These are phyloP conservation scores for Dasysyrphus tricinctus DNA, from an alignment of 2,888 invertebrate species.

Conservation along the genomic window DNA sequence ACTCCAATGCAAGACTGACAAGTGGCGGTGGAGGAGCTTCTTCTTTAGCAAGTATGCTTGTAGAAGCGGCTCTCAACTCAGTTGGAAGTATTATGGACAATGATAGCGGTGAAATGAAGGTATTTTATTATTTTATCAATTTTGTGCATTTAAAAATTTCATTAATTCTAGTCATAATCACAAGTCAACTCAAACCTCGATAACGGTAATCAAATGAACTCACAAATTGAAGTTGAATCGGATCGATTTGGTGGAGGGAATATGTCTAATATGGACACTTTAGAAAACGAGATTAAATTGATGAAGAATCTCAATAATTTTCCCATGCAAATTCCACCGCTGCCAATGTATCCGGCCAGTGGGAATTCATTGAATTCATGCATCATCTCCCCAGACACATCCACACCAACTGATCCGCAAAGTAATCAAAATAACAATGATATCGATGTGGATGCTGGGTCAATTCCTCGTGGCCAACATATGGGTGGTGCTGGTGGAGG, in stretches of 20 bases:
- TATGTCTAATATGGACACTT: slow-evolving; percentile 81
- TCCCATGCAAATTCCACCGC: slow-evolving; percentile 83
- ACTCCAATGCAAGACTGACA: slow-evolving; percentile 81
- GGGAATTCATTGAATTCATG: slow-evolving; percentile 80
- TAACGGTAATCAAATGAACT: slow-evolving; percentile 82
- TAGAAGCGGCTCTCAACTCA: slow-evolving; percentile 89
- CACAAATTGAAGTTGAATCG: slow-evolving; percentile 82
- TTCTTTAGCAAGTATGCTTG: slow-evolving; percentile 88
- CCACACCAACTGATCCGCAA: slow-evolving; percentile 82
- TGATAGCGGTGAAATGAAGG: slow-evolving; percentile 82
- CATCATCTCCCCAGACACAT: slow-evolving; percentile 82
- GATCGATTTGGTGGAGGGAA: slow-evolving; percentile 79
- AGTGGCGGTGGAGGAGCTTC: slow-evolving; percentile 83
- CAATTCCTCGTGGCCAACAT: slow-evolving; percentile 85
- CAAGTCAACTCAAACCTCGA: slow-evolving; percentile 82
- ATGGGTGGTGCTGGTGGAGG: slow-evolving; percentile 78
- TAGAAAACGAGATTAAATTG: slow-evolving; percentile 83
- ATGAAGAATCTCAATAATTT: slow-evolving; percentile 83
- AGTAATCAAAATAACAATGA: slow-evolving; percentile 83
- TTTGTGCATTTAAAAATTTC: neutral
- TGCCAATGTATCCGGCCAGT: slow-evolving; percentile 82
- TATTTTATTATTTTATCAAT: slow-evolving; percentile 49
- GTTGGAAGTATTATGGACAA: slow-evolving; percentile 84
- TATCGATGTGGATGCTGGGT: slow-evolving; percentile 85
- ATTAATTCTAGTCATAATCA: slow-evolving; percentile 77